These are phyloP conservation scores for Caretta caretta DNA, from an alignment of 2,113 vertebrate genomes.

Conservation along the genomic window DNA sequence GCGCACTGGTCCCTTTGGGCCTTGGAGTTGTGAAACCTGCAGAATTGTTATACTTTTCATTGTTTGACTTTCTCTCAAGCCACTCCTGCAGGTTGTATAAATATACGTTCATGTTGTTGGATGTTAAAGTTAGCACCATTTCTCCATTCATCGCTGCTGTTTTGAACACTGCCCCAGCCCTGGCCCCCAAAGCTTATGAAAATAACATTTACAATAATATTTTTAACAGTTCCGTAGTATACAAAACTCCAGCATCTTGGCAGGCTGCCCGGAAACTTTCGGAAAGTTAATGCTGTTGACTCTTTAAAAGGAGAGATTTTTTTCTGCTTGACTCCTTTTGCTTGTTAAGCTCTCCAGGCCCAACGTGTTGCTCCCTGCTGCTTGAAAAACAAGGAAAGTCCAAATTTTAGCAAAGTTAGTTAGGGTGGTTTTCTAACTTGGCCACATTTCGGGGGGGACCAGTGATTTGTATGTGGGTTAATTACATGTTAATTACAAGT, in stretches of 20 bases:
- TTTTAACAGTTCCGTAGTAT: slow-evolving; percentile 75
- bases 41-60: background rate
- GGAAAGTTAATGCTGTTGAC: slow-evolving; percentile 72
- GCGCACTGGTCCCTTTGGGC: background rate
- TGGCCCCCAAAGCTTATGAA: slow-evolving; percentile 61
- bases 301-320: slow-evolving; percentile 74
- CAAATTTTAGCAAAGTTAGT: slow-evolving; percentile 60
- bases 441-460: slow-evolving; percentile 19
- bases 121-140: slow-evolving; percentile 24
- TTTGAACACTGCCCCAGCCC: slow-evolving; percentile 46
- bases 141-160: slow-evolving; percentile 47
- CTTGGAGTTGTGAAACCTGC: background rate
- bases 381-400: slow-evolving; percentile 72
- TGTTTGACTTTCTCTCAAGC: background rate
- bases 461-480: background rate
- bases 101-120: background rate
- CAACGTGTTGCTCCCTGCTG: slow-evolving; percentile 65
- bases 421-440: slow-evolving; percentile 63
- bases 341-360: slow-evolving; percentile 67
- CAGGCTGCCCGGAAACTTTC: slow-evolving; percentile 75
- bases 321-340: slow-evolving; percentile 71
- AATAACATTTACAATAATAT: slow-evolving; percentile 75
- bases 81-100: background rate
- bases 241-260: slow-evolving; percentile 66
- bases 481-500: too few species aligned